Evolutionary conservation across 2,888 invertebrate genomes (phyloP), one percentile per base, ranked within the genome.

Genomic region (Andrena marginata): DNA sequence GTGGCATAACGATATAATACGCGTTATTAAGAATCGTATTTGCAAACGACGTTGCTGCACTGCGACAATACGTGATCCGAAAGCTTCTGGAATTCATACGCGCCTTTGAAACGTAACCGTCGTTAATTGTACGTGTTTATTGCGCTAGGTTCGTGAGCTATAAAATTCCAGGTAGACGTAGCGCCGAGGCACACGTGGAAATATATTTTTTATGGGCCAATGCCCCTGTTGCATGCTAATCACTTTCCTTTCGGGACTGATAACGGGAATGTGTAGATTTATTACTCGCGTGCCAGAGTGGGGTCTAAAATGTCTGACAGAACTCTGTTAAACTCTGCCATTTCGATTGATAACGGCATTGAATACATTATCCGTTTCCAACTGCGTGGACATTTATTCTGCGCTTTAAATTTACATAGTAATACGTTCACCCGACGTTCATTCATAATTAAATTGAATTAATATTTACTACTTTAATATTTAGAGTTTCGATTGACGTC

Each of bases 31-130:
- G 77, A 73, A 69, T 16, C 26, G 26, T 77, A 49, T 64, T 76
- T 60, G 69, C 69, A 67, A 77, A 83, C 77, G 69, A 73, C 67
- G 59, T 68, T 59, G 33, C 79, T 49, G 80, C 72, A 73, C 13
- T 77, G 76, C 76, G 75, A 76, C 80, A 71, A 56, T 80, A 76
- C 80, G 71, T 72, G 80, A 72, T 76, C 26, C 69, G 35, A 49
- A 63, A 72, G 63, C 59, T 69, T 51, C 26, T 59, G n/a, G 29
- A 26, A 65, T 59, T 51, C 49, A 31, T 64, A 69, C 56, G 56
- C 35, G 56, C 23, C 63, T 78, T 68, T 35, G 33, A 48, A 56
- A 69, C 49, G 48, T 63, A 26, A 20, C 54, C 68, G 42, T 63
- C 48, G 54, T 77, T 79, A 69, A 69, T 64, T 35, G 49, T 35